Evolutionary conservation across 1,140 invertebrate species (phyloP).

Genomic region (Araneus ventricosus): DNA sequence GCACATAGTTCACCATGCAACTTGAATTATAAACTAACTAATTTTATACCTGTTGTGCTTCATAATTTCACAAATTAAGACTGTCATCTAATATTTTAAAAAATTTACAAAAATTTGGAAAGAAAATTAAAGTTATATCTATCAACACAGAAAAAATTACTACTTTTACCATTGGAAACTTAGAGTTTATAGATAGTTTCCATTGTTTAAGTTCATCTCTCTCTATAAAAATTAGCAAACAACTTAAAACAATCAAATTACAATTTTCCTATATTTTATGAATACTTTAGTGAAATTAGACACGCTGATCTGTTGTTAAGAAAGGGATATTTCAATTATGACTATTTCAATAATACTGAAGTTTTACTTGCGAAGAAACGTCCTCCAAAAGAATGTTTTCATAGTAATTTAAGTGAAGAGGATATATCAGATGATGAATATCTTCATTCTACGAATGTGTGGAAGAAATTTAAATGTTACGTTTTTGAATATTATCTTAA

Average conservation of each 20-base stretch:
- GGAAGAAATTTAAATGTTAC: not conserved
- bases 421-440: not conserved
- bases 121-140: not conserved
- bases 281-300: not conserved
- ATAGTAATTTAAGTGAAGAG: not conserved
- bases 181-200: not conserved
- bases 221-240: not conserved
- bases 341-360: not conserved
- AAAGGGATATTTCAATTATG: not conserved
- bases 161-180: not conserved
- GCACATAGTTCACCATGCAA: not conserved
- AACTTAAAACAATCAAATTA: not conserved
- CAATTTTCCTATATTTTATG: not conserved
- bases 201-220: not conserved
- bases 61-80: not conserved
- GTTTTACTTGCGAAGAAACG: not conserved
- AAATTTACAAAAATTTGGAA: not conserved
- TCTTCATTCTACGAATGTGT: not conserved
- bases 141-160: constrained; percentile 17
- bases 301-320: not conserved
- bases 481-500: too few relatives aligned
- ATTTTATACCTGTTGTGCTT: not conserved
- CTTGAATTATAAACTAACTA: not conserved
- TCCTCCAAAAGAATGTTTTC: not conserved
- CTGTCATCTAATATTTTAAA: not conserved